Evolutionary conservation across 2,113 vertebrate species (phyloP).

Genomic region (Percopsis transmontana): DNA sequence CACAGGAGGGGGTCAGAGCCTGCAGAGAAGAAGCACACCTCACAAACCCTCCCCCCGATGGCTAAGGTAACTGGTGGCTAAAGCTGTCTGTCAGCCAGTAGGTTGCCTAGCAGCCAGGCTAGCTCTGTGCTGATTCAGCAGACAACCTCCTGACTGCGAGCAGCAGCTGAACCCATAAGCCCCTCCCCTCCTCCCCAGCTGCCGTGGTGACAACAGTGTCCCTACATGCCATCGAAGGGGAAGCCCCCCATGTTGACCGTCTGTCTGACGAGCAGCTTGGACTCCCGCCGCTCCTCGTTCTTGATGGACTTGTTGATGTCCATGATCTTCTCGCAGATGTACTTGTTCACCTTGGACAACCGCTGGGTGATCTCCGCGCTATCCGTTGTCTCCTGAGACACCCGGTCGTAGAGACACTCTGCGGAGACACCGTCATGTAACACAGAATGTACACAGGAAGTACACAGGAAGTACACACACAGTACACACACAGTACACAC

Average conservation of each 20-base stretch:
- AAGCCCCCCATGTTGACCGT: conserved; percentile 85
- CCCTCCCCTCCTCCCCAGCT: conserved; percentile 46
- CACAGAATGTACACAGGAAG: too few relatives aligned
- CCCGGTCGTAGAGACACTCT: conserved; percentile 99
- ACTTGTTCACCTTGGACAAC: conserved; percentile 99
- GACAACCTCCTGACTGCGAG: conserved; percentile 16
- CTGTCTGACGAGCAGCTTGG: conserved; percentile 87
- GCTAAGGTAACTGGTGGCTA: conserved; percentile 61
- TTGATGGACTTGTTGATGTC: conserved; percentile 99
- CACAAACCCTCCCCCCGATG: conserved; percentile 57
- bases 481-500: too few relatives aligned
- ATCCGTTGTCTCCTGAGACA: conserved; percentile 98
- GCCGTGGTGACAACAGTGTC: conserved; percentile 64
- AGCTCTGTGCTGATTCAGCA: conserved; percentile 33
- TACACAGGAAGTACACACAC: too few relatives aligned
- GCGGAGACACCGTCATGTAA: conserved; percentile 10
- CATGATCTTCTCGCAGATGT: conserved; percentile 99
- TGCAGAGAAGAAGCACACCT: conserved; percentile 29
- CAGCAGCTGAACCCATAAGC: conserved; percentile 28
- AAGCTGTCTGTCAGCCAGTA: conserved; percentile 72
- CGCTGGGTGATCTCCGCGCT: conserved; percentile 98
- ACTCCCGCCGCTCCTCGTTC: conserved; percentile 98
- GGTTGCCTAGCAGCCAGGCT: conserved; percentile 61
- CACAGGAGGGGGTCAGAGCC: conserved; percentile 25
- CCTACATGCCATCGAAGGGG: conserved; percentile 81